Evolutionary conservation across 2,888 invertebrate species (phyloP).

Genomic region (Cataglyphis rosenhaueri): DNA sequence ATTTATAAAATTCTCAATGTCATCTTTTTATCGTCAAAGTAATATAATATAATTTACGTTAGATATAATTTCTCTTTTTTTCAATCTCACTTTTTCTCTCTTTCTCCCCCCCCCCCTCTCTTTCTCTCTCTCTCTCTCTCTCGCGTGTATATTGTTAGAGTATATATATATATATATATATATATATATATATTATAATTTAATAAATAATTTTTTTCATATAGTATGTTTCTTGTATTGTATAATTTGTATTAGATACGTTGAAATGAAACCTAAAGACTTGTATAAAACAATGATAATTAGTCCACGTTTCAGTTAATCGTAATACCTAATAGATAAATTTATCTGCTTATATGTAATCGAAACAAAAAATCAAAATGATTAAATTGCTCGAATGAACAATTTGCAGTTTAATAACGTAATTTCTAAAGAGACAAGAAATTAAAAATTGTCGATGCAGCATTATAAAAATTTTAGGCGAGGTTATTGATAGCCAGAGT

Average conservation of each 20-base stretch:
- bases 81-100: no score
- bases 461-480: neutral
- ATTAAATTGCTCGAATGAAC: neutral
- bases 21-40: neutral
- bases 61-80: neutral
- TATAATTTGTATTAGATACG: neutral
- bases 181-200: no score
- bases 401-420: neutral
- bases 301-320: no score
- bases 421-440: neutral
- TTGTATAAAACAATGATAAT: no score
- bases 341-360: neutral
- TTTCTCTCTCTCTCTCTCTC: no score
- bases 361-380: neutral
- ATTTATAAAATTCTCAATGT: neutral
- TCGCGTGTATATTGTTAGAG: no score
- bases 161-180: neutral
- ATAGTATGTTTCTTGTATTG: no score
- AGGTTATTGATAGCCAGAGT: constrained; percentile 11
- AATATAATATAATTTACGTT: neutral
- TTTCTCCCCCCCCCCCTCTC: no score
- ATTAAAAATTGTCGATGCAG: neutral
- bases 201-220: no score
- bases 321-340: neutral
- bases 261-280: no score